Evolutionary conservation across 2,888 invertebrate species (phyloP).

Genomic region (Palloptera scutellata): DNA sequence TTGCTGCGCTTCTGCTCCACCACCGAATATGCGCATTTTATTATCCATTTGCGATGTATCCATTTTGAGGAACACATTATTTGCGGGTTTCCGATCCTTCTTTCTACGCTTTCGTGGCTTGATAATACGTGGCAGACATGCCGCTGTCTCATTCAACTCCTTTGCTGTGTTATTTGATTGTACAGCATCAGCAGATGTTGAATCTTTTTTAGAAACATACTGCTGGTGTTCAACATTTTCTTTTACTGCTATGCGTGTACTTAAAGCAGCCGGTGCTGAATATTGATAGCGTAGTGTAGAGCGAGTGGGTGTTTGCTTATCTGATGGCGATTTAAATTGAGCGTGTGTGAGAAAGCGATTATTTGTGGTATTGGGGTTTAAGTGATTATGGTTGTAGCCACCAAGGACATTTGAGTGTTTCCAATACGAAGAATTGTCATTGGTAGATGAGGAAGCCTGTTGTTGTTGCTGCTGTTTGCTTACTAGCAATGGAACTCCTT

Average conservation of each 20-base stretch:
- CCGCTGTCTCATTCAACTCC: slow-evolving; percentile 22
- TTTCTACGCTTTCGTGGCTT: slow-evolving; percentile 89
- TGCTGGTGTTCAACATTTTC: slow-evolving; percentile 34
- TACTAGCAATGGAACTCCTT: slow-evolving; percentile 84
- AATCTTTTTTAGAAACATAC: neutral
- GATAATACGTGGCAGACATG: slow-evolving; percentile 85
- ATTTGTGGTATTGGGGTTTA: slow-evolving; percentile 49
- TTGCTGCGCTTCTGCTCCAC: neutral
- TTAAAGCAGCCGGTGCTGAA: slow-evolving; percentile 50
- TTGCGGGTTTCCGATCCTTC: slow-evolving; percentile 83
- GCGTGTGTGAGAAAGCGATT: slow-evolving; percentile 35
- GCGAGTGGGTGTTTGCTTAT: slow-evolving; percentile 44
- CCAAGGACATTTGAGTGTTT: slow-evolving; percentile 13
- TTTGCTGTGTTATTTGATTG: neutral
- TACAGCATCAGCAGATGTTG: neutral
- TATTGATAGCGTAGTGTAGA: slow-evolving; percentile 53
- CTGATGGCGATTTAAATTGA: slow-evolving; percentile 16
- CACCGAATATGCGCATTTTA: neutral
- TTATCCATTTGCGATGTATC: slow-evolving; percentile 33
- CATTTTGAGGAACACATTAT: slow-evolving; percentile 49
- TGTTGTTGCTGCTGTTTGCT: slow-evolving; percentile 38
- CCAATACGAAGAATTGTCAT: neutral
- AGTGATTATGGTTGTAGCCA: slow-evolving; percentile 12
- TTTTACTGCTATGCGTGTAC: slow-evolving; percentile 25
- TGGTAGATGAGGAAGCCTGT: neutral